Base-by-base conservation (phyloP, 2,888 invertebrate species). In the Lypha dubia region DNA sequence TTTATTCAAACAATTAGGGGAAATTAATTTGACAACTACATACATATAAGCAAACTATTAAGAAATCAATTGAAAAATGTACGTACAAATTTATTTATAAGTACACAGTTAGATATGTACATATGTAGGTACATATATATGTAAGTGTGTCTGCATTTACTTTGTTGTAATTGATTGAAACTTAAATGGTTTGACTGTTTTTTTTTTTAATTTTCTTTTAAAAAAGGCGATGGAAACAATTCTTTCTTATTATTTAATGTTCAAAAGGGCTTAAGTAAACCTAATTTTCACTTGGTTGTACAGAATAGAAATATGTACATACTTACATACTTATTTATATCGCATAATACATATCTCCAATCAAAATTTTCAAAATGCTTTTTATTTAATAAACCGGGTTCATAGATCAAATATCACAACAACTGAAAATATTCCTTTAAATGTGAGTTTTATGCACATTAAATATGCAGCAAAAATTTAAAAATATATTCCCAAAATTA, bases 11-110 rank as follows among this genome's bases (percentile, higher is more conserved):
- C 81, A 81, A 84, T 84, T 79, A 81, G 73, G 24, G 28, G 76
- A 81, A 81, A 81, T 84, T 84, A 77, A 62, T 81, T 77, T 76
- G 76, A 81, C 84, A 84, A 68, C 80, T 38, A n/a, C n/a, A n/a
- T n/a, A n/a, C n/a, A n/a, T n/a, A 81, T 77, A 84, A 84, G 70
- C 77, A 77, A 62, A 60, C 51, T n/a, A 77, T 81, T 71, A 73
- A 46, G 56, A 49, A 70, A 75, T 70, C 44, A 74, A 74, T 60
- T 74, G 53, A 13, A 9, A 22, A 20, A 56, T 17, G 56, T 35
- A 32, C 8, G n/a, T n/a, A 65, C 35, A 62, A 62, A 51, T 11
- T 3, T n/a, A n/a, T n/a, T n/a, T n/a, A n/a, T n/a, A n/a, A n/a
- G n/a, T n/a, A n/a, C n/a, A n/a, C n/a, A n/a, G n/a, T n/a, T n/a